A percentile compares a stretch with the other conserved stretches of the same genome.
Conservation (phyloP, 2,113 vertebrate genomes). For the Lophochroa leadbeateri region DNA sequence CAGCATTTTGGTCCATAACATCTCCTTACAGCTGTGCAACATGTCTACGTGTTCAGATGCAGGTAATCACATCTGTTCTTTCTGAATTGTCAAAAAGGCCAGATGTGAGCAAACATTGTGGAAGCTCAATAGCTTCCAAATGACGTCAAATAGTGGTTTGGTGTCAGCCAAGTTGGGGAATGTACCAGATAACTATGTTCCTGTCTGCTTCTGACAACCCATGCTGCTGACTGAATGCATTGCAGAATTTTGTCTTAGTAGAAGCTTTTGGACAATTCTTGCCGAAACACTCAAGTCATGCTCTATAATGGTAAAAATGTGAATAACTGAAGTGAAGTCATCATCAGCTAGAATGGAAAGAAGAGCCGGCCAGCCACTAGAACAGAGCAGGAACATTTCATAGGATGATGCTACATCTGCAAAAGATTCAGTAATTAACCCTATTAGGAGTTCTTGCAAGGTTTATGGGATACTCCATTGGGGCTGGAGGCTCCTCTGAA, state of each 20-base stretch:
- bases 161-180: not conserved
- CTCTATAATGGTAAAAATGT: not conserved
- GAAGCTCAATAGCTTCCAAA: not conserved
- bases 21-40: not conserved
- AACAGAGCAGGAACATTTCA: not conserved
- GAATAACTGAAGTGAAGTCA: not conserved
- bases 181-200: rapidly evolving
- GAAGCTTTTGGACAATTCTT: not conserved
- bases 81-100: not conserved
- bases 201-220: not conserved
- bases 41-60: not conserved
- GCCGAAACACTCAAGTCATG: not conserved
- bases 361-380: not conserved
- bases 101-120: not conserved
- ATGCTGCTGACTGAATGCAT: not conserved
- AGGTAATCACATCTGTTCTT: conserved; percentile 19
- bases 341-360: not conserved
- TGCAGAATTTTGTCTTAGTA: not conserved
- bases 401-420: not conserved
- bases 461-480: not conserved
- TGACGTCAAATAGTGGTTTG: not conserved
- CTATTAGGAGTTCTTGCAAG: not conserved
- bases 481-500: not conserved
- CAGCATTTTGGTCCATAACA: not conserved
- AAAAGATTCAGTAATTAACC: not conserved